A percentile compares a stretch with the other conserved stretches of the same genome.
These are phyloP conservation scores for Pyrrhia umbra DNA, from an alignment of 2,888 invertebrate genomes.

Conservation along the genomic window DNA sequence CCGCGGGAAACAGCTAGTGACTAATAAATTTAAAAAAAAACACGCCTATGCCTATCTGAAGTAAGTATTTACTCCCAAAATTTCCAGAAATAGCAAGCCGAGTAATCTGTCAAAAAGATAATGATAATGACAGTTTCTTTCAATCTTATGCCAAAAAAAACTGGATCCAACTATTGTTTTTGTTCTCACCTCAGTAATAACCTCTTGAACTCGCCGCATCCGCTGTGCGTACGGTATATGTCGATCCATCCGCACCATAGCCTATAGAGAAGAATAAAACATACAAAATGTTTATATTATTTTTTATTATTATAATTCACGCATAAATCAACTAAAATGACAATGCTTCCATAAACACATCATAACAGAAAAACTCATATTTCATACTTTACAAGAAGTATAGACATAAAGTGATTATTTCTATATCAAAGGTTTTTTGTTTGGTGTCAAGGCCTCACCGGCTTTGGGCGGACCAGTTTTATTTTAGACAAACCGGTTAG, in stretches of 20 bases:
- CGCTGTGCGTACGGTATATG: slow-evolving; percentile 93
- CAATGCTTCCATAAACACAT: not conserved
- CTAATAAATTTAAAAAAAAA: too few species aligned
- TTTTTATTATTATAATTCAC: not conserved
- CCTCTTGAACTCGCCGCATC: slow-evolving; percentile 95
- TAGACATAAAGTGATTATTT: slow-evolving; percentile 17
- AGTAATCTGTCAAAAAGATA: too few species aligned
- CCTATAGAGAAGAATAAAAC: slow-evolving; percentile 76
- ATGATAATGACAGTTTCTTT: not conserved
- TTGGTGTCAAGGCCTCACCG: slow-evolving; percentile 38
- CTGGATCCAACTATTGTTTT: not conserved
- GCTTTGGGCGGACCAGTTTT: slow-evolving; percentile 6
- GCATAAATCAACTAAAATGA: not conserved
- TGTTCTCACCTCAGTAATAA: slow-evolving; percentile 93
- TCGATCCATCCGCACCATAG: slow-evolving; percentile 96
- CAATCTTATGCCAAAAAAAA: not conserved
- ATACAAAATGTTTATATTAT: too few species aligned
- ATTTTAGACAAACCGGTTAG: slow-evolving; percentile 36
- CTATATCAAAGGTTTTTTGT: slow-evolving; percentile 13
- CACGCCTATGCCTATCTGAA: too few species aligned
- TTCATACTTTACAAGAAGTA: slow-evolving; percentile 7
- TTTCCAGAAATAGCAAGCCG: too few species aligned
- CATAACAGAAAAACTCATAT: slow-evolving; percentile 3
- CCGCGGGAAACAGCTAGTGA: too few species aligned
- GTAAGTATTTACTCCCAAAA: too few species aligned